Evolutionary conservation across 2,797 vertebrate species (phyloP).

Genomic region (Sarcoramphus papa): DNA sequence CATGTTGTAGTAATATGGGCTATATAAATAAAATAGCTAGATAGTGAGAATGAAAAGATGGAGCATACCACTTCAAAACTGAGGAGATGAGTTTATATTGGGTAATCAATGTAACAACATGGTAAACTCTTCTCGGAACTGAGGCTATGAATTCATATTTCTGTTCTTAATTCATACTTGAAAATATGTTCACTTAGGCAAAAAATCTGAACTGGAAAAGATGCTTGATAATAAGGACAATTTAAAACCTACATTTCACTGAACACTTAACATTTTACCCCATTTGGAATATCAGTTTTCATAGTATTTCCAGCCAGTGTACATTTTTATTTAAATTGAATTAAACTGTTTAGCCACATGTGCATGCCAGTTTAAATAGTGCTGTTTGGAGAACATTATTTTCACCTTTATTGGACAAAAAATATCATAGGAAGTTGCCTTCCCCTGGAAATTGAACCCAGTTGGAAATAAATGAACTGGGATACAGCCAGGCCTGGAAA

Average conservation of each 20-base stretch:
- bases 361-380: slow-evolving; percentile 49
- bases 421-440: neutral
- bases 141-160: neutral
- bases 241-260: slow-evolving; percentile 4
- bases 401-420: slow-evolving; percentile 35
- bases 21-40: neutral
- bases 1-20: neutral
- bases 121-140: neutral
- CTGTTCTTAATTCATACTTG: neutral
- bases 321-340: slow-evolving; percentile 37
- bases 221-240: neutral
- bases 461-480: slow-evolving; percentile 11
- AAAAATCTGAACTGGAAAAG: neutral
- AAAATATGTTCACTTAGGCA: neutral
- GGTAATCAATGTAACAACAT: neutral
- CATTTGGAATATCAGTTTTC: slow-evolving; percentile 36
- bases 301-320: neutral
- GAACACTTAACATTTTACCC: neutral
- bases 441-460: slow-evolving; percentile 9
- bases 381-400: slow-evolving; percentile 27
- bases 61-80: neutral
- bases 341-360: slow-evolving; percentile 24
- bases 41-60: neutral
- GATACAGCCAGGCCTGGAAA: slow-evolving; percentile 5
- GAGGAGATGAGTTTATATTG: neutral